Evolutionary conservation across 2,888 invertebrate species (phyloP), one percentile per base, ranked within the genome.

Genomic region (Aethes cnicana): DNA sequence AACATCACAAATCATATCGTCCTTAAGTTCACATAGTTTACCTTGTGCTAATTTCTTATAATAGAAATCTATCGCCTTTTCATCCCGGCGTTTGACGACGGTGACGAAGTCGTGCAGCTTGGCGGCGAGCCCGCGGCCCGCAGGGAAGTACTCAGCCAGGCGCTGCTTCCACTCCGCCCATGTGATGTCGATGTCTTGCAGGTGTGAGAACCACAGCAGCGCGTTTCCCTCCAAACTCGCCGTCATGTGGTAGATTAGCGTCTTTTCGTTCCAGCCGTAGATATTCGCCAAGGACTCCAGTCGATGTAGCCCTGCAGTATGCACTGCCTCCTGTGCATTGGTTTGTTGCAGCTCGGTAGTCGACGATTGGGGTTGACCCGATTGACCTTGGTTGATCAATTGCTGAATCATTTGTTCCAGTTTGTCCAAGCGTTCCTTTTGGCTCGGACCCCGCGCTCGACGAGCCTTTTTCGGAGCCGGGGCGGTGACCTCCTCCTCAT

Each of bases 241-340:
- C 1, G 54, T 54, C 54, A 54, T 54, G 26, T 49, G 41, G 25
- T 54, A 49, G 18, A 50, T 50, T 8, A 50, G 37, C 1, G 47
- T 33, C 17, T 26, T 41, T 36, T 54, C 49, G 23, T 41, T 30
- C 54, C 54, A 54, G 5, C 42, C 46, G 25, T 49, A 46, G 16
- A 49, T 54, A 16, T 36, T 49, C 7, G 46, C 49, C 18, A 54
- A 36, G 1, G 54, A 39, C 42, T 54, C 49, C 36, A 54, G 25
- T 7, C 49, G 46, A 8, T 46, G 44, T 36, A 49, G 7, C 54
- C 41, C n/a, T n/a, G n/a, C n/a, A n/a, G n/a, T n/a, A n/a, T n/a
- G n/a, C n/a, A n/a, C n/a, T n/a, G n/a, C n/a, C n/a, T n/a, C n/a
- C n/a, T n/a, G n/a, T n/a, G n/a, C n/a, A n/a, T n/a, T n/a, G n/a